Evolutionary conservation across 2,888 invertebrate genomes (phyloP), one percentile per base, ranked within the genome.

Genomic region (Lycocerus yunnanus): DNA sequence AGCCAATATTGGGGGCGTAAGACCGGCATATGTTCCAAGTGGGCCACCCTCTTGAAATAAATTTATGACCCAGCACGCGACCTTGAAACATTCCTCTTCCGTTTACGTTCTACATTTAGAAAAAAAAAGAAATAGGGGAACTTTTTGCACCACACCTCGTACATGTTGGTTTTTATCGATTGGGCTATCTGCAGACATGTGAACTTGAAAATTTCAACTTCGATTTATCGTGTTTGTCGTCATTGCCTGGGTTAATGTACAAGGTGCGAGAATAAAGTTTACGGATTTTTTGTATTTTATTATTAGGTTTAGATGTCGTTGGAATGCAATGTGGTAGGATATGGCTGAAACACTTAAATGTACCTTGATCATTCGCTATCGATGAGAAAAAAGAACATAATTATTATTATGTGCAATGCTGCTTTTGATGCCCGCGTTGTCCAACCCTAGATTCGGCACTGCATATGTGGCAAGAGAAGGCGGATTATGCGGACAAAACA

Each of bases 11-110:
- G 68, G 63, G 58, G 72, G 63, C 68, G 58, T 63, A 68, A 67
- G 20, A 43, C 65, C 61, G 20, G 24, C 69, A 73, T 69, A 73
- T 69, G 66, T 60, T 66, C 58, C 66, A 20, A 69, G 58, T 69
- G 66, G 73, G 66, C 73, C 69, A 73, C 73, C 73, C 73, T 69
- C 73, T 73, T 69, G 66, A 69, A 73, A 66, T 60, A 73, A 73
- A 69, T 69, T 73, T 66, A 72, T n/a, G 43, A 43, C 0, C 43
- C 20, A 59, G 20, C 43, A 68, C 59, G 43, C 69, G 66, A 69
- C 73, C 73, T 73, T 73, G 73, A 73, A 73, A 20, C n/a, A 66
- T 20, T n/a, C 16, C 27, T 58, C 63, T 68, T 60, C 59, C 18
- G 15, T 66, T 72, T 61, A n/a, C n/a, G 18, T 1, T 13, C 16